These are phyloP conservation scores for Odocoileus virginianus DNA, from an alignment of 2,113 vertebrate genomes.

Conservation along the genomic window DNA sequence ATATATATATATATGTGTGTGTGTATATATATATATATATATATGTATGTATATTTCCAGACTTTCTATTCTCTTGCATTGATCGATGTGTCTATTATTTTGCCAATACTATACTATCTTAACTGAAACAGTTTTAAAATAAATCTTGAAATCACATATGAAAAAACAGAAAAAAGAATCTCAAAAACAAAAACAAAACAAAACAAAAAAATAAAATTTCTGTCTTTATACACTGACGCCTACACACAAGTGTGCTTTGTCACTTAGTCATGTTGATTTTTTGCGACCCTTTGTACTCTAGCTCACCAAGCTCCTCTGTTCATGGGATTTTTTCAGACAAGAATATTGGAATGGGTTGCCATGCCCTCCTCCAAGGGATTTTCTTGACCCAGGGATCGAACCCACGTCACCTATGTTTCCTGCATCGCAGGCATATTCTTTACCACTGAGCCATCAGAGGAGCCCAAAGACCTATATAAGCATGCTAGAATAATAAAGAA, in stretches of 20 bases:
- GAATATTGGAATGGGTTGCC: background rate
- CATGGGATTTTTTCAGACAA: background rate
- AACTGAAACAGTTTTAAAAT: no score
- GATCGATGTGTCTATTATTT: no score
- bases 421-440: background rate
- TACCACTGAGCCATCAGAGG: background rate
- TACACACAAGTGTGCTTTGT: background rate
- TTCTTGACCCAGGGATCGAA: background rate
- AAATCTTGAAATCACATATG: no score
- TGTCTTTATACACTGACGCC: background rate
- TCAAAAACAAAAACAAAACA: no score
- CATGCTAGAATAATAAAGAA: background rate
- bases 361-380: background rate
- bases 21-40: no score
- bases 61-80: no score
- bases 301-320: background rate
- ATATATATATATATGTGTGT: no score
- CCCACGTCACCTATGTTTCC: rapidly evolving
- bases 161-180: no score
- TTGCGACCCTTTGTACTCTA: background rate
- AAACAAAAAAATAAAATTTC: no score
- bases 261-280: background rate
- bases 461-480: background rate
- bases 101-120: no score
- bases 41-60: no score